Conservation (phyloP, 2,797 vertebrate species). For the Tragelaphus eurycerus region DNA sequence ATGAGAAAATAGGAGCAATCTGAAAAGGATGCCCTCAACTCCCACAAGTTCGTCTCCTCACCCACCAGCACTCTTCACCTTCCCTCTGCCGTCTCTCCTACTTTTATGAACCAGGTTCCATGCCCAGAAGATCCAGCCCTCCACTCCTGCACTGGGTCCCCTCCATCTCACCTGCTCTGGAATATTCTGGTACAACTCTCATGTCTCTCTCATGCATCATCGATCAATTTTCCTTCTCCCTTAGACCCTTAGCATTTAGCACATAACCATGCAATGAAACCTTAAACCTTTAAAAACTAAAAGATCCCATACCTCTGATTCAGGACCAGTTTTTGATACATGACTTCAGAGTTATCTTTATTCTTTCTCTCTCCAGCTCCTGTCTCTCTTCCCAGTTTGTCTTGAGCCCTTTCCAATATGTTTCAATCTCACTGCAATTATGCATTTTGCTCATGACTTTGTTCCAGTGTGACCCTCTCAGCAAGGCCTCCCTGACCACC, state of each 20-base stretch:
- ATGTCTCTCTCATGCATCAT: neutral
- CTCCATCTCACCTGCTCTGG: neutral
- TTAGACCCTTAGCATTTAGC: neutral
- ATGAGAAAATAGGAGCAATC: neutral
- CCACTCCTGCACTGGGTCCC: neutral
- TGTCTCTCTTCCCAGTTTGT: neutral
- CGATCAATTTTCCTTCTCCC: neutral
- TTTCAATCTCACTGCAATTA: neutral
- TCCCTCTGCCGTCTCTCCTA: neutral
- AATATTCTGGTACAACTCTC: neutral
- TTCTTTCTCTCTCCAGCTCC: neutral
- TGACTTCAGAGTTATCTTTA: neutral
- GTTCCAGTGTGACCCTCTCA: neutral
- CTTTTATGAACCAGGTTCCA: neutral
- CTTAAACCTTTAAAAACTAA: neutral
- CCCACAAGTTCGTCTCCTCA: neutral
- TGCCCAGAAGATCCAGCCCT: neutral
- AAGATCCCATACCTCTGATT: neutral
- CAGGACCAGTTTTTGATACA: neutral
- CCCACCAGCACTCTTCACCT: neutral
- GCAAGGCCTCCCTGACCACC: neutral
- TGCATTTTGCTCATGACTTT: neutral
- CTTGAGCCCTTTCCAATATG: neutral
- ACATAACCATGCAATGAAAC: neutral
- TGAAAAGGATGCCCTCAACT: neutral